Evolutionary conservation across 2,797 vertebrate species (phyloP), one percentile per base, ranked within the genome.

Genomic region (Myiothlypis coronata): DNA sequence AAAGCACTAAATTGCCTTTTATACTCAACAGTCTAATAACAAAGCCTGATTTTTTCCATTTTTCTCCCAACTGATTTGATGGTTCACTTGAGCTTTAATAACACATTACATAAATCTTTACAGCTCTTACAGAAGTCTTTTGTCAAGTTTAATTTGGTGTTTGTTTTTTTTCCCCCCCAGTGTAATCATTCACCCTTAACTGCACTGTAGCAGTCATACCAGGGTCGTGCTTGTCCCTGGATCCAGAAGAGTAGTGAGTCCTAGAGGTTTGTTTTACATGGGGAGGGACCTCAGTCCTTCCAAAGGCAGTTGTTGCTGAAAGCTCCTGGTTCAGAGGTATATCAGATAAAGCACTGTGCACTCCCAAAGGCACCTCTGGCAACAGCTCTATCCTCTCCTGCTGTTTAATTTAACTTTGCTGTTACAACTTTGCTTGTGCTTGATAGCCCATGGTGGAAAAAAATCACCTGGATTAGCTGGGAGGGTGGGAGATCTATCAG

Each of bases 1-100:
- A 95, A 96, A 95, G 95, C 92, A 83, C 89, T 96, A 84, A 96
- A 96, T 93, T 97, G 93, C 94, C 96, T 96, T 97, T 97, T 96
- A 95, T 95, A 92, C 72, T 94, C 93, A 96, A 94, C 83, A 94
- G 85, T 90, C 89, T 92, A 94, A 94, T 87, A 97, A 97, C 95
- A 97, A 97, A 97, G 94, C 80, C 86, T 80, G 64, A 89, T 92
- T 96, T 96, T 91, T 91, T 47, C 75, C 27, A 49, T 80, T 96
- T 90, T 91, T 93, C 59, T 8, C 87, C 77, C 85, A 87, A 34
- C 34, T 94, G 96, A 95, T 95, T 94, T 57, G 35, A 96, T 83
- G 96, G 84, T 88, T 97, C 96, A 91, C 95, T 96, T 91, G 83
- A 95, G 35, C 89, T 96, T 97, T 95, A 95, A 97, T 97, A 97